Conservation (phyloP, 2,113 vertebrate genomes). For the Oreochromis aureus region DNA sequence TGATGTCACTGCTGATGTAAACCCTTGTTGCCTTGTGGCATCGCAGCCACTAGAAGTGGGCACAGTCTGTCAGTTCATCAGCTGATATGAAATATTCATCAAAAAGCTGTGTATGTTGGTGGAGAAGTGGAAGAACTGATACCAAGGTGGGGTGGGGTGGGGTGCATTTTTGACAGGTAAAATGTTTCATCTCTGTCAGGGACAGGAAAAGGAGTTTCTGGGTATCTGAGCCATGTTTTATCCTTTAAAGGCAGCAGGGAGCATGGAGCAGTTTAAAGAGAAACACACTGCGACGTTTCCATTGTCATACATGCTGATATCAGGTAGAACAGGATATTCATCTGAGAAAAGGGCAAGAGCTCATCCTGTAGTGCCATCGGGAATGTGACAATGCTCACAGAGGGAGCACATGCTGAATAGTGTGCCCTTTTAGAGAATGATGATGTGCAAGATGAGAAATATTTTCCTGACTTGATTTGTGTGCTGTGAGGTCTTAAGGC, state of each 20-base stretch:
- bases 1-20: slow-evolving; percentile 1
- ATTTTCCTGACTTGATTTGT: neutral
- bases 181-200: neutral
- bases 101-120: neutral
- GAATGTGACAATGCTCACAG: neutral
- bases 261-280: neutral
- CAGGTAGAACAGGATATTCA: neutral
- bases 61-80: neutral
- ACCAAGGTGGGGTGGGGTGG: neutral
- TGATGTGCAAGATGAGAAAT: neutral
- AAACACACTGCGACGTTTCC: neutral
- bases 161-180: neutral
- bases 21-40: neutral
- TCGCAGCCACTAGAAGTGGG: neutral
- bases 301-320: neutral
- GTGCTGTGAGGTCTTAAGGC: neutral
- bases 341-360: slow-evolving; percentile 20
- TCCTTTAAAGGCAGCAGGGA: neutral
- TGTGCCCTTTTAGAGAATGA: neutral
- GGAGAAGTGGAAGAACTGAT: neutral
- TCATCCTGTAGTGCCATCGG: neutral
- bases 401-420: neutral
- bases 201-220: neutral
- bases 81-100: slow-evolving; percentile 39
- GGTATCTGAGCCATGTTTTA: neutral